Base-by-base conservation (phyloP, 2,888 invertebrate genomes). In the Neoaliturus tenellus region DNA sequence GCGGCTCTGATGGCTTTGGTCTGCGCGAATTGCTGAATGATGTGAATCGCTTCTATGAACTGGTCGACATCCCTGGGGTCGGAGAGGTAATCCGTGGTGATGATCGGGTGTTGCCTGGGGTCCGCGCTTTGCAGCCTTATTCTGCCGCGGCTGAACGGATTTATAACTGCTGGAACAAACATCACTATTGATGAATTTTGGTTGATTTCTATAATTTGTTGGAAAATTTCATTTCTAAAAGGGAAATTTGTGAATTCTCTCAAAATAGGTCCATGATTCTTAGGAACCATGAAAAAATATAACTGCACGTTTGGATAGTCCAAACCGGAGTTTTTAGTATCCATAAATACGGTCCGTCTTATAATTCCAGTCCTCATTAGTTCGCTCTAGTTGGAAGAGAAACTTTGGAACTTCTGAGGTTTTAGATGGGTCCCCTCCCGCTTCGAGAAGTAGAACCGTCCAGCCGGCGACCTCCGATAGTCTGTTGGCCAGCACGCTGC, bases 271-370 rank as follows among this genome's bases (percentile, higher is more conserved):
- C 1, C 20, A 39, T 1, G 35, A 23, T 12, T 71, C 31, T 67
- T 67, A 75, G 28, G 4, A 71, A 41, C 14, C 4, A 8, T 23
- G 28, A 4, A 25, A n/a, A 51, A 51, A 14, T 88, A 86, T 39
- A 88, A 85, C 75, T 89, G 88, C 12, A 89, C 86, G 86, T 89
- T 88, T 1, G 89, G 89, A 51, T 87, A 87, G 10, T 85, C 83
- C 5, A 89, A 88, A 0, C 89, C 87, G 12, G 87, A 84, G 81
- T 86, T 23, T 90, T 90, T 31, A 91, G 88, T 86, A 91, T 92
- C 0, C 90, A 91, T 1, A 91, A 87, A 0, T 90, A 91, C 87
- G 91, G 91, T 2, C 71, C 1, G 80, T 83, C n/a, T 69, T 25
- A 28, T 23, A 80, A 23, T 83, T 67, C 83, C 83, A 83, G 33